phyloP scores from a whole-genome alignment of 2,113 vertebrate genomes.

The Gnathonemus longibarbis region DNA sequence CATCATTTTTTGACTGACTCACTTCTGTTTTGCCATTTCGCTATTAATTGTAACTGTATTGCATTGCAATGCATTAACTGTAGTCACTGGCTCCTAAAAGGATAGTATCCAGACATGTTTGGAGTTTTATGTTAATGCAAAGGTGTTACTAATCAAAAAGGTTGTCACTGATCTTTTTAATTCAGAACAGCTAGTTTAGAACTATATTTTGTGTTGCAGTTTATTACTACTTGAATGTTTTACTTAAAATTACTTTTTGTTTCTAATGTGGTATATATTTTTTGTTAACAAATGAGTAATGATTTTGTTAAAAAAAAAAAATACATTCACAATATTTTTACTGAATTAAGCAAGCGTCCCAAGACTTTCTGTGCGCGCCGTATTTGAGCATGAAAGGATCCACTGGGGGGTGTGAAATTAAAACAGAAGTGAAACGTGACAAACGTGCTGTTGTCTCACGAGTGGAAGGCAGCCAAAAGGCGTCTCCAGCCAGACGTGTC shows the following conservation, averaged over 20 bases:
- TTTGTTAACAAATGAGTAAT: background rate
- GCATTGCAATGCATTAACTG: background rate
- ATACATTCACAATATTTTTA: background rate
- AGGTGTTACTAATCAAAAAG: background rate
- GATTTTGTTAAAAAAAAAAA: background rate
- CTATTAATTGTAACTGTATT: background rate
- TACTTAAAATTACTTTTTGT: background rate
- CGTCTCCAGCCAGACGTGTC: slow-evolving; percentile 40
- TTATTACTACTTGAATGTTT: background rate
- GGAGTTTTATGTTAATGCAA: background rate
- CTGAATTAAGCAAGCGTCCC: background rate
- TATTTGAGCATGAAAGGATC: background rate
- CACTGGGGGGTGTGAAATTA: background rate
- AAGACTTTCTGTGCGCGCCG: background rate
- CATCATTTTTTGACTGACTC: background rate
- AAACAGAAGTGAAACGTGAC: background rate
- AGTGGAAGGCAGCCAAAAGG: background rate
- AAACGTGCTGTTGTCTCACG: background rate
- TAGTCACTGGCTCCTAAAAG: background rate
- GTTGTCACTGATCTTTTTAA: background rate
- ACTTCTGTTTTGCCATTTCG: background rate
- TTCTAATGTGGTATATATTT: background rate
- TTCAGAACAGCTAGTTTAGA: background rate
- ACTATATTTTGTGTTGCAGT: background rate
- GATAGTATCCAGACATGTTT: background rate